Evolutionary conservation across 2,113 vertebrate genomes (phyloP), one percentile per base, ranked within the genome.

Genomic region (Tachuris rubrigastra): DNA sequence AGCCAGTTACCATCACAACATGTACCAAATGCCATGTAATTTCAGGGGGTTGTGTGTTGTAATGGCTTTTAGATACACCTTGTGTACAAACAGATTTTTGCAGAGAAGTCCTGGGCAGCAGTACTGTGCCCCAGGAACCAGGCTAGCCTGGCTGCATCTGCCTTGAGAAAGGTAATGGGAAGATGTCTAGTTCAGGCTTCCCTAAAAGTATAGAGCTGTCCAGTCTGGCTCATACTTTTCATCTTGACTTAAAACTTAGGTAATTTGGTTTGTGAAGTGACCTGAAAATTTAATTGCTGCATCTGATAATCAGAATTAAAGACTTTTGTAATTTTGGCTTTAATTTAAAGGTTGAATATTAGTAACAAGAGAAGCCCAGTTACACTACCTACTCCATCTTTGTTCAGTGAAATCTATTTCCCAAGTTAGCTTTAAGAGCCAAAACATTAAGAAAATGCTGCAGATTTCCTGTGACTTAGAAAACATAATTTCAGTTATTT

Each of bases 381-480:
- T 80, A 56, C 7, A 19, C 37, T 41, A 12, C 8, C 62, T 66
- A 59, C 4, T 84, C n/a, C 31, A 12, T 50, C 75, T 73, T 44
- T 81, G 41, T 55, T 90, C 50, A 69, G 55, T 60, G 52, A 69
- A 85, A 56, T 91, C 42, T 35, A 28, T 71, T 83, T 71, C 60
- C 76, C 52, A 63, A 69, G 75, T 94, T 86, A 84, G 35, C 77
- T 94, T 69, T 84, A 77, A 67, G 37, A 88, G 30, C 89, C 84
- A 81, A 50, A 81, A 68, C 15, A 46, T 59, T 24, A 52, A 41
- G 37, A 85, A 93, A 92, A 78, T 78, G 87, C 69, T 63, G 81
- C 58, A 92, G 75, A 81, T 49, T 87, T 90, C 86, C 62, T 53
- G n/a, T 73, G 94, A 94, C 62, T 77, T 90, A 84, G 19, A 82